Conservation (phyloP, 2,797 vertebrate species). For the Gymnoscopelus braueri region DNA sequence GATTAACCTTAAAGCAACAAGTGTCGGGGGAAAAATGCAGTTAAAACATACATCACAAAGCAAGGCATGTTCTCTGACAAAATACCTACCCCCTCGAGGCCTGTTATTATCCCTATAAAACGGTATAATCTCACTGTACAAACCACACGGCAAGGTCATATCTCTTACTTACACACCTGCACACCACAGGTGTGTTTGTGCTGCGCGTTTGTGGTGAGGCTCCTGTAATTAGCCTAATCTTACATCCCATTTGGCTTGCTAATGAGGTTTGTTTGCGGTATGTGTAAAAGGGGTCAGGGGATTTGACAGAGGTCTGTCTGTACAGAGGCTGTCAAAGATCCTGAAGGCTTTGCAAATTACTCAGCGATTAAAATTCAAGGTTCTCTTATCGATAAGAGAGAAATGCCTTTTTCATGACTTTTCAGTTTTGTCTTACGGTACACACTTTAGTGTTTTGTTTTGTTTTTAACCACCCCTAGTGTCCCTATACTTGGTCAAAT, state of each 20-base stretch:
- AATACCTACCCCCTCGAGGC: conserved; percentile 47
- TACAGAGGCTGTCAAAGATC: neutral
- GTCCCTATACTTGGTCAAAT: no score
- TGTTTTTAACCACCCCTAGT: no score
- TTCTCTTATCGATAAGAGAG: no score
- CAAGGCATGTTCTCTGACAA: conserved; percentile 54
- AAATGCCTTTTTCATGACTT: no score
- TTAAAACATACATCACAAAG: conserved; percentile 55
- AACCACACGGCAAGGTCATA: conserved; percentile 24
- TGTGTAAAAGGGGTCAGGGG: neutral
- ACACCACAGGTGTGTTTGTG: conserved; percentile 40
- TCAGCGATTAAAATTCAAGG: neutral
- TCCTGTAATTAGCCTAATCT: conserved; percentile 7
- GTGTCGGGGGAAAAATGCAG: conserved; percentile 71
- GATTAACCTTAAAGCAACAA: conserved; percentile 79
- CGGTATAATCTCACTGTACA: conserved; percentile 25
- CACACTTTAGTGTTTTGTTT: no score
- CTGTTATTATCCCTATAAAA: conserved; percentile 19
- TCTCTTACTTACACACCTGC: conserved; percentile 31
- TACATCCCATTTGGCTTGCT: neutral
- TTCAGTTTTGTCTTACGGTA: no score
- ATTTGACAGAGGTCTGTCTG: neutral
- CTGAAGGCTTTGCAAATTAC: neutral
- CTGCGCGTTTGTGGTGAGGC: neutral
- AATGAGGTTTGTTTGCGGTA: conserved; percentile 6